Conservation (phyloP, 2,888 invertebrate genomes). For the Heliconius aoede region DNA sequence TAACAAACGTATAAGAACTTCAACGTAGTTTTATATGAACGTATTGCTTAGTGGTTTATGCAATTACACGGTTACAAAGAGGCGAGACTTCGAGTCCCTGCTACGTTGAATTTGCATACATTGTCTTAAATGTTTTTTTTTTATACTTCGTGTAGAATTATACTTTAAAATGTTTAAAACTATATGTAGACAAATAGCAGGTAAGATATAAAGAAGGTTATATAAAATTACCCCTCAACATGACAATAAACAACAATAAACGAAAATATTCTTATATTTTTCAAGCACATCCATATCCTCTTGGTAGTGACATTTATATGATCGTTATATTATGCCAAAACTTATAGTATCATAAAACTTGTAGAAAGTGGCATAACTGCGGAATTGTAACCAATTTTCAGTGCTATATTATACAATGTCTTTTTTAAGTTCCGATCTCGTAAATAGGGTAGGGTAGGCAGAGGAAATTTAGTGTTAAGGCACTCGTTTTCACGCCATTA, state of each 20-base stretch:
- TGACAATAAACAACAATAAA: neutral
- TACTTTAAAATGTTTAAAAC: neutral
- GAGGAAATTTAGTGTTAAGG: too few species aligned
- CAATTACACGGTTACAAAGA: neutral
- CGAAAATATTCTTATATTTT: neutral
- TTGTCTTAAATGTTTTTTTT: neutral
- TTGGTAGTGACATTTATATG: conserved; percentile 8
- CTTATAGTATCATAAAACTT: conserved; percentile 16
- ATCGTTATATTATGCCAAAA: conserved; percentile 12
- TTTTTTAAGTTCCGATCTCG: neutral
- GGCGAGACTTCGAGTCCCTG: neutral
- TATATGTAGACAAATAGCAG: neutral
- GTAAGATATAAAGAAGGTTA: neutral
- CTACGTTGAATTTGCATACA: neutral
- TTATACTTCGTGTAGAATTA: too few species aligned
- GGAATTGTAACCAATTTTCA: neutral
- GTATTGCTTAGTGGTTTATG: neutral
- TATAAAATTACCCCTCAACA: neutral
- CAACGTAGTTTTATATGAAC: neutral
- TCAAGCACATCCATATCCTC: neutral
- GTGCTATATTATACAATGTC: neutral
- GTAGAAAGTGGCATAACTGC: neutral
- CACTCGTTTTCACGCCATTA: too few species aligned
- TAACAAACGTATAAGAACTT: too few species aligned
- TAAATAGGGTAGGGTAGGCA: too few species aligned